Base-by-base conservation (phyloP, 2,888 invertebrate species). In the Lasioglossum calceatum region DNA sequence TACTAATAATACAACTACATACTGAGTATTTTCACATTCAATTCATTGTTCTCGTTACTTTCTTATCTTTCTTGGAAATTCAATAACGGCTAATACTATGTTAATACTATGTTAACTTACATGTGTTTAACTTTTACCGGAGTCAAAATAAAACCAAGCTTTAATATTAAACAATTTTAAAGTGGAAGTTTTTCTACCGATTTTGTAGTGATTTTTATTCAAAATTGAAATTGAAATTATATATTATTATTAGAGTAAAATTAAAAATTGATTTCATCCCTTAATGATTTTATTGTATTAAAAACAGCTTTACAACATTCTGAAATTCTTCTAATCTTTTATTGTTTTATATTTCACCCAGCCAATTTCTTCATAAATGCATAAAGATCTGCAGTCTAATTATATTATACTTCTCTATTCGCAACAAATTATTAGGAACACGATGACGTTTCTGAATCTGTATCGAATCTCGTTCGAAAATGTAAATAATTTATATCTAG, bases 381-480 rank as follows among this genome's bases (percentile, higher is more conserved):
- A 44, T 44, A 3, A 44, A 44, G 12, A 44, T 44, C 44, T 14
- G 44, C 44, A 44, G 14, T 44, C 44, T 44, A 44, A 44, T 44
- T 32, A 32, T 44, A 44, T 32, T 36, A 67, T 36, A 36, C 19
- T 54, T 10, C 10, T n/a, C n/a, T 4, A 54, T 54, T 54, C 3
- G 1, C 3, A 54, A 54, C 10, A 23, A 54, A 67, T 67, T 67
- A 70, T 39, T 39, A 70, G 0, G 19, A 39, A 39, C 32, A 71
- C n/a, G 39, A 70, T 42, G 71, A 79, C 23, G 32, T 36, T 39
- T 79, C 85, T 1, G 78, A 78, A 32, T 87, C 79, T 14, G 84
- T 78, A 27, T 83, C 50, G 4, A 74, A 79, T 44, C 71, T 81
- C 14, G 85, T 90, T 71, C 64, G 79, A 32, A 88, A 79, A 39